A percentile compares a stretch with the other conserved stretches of the same genome.
These are phyloP conservation scores for Mus spicilegus DNA, from an alignment of 2,113 vertebrate species.

Conservation along the genomic window DNA sequence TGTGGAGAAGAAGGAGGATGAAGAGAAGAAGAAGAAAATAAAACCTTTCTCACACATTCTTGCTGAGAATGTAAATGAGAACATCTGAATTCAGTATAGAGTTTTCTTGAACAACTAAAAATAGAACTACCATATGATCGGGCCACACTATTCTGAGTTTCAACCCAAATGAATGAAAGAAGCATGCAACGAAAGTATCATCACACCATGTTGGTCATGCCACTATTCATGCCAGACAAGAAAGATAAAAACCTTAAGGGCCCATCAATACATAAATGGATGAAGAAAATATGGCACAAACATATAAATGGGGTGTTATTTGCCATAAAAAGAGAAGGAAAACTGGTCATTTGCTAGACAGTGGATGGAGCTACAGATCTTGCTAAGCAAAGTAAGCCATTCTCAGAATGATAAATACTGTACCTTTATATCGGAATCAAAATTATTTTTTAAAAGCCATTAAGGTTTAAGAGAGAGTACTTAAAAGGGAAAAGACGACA, in stretches of 20 bases:
- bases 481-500: background rate
- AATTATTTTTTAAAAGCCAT: background rate
- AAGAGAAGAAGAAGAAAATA: background rate
- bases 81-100: background rate
- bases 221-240: too few species aligned
- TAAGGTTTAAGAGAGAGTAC: background rate
- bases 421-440: background rate
- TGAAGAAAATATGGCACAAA: too few species aligned
- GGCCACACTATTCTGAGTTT: background rate
- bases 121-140: background rate
- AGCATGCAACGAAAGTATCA: rapidly evolving
- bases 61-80: background rate
- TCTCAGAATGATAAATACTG: background rate
- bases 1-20: rapidly evolving
- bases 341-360: background rate
- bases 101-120: background rate
- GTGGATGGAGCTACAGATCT: background rate
- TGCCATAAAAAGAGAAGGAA: background rate
- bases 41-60: background rate
- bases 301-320: too few species aligned
- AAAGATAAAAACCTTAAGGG: too few species aligned
- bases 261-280: background rate
- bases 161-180: background rate
- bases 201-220: background rate
- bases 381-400: background rate